Evolutionary conservation across 2,888 invertebrate genomes (phyloP).

Genomic region (Ormyrus rosae): DNA sequence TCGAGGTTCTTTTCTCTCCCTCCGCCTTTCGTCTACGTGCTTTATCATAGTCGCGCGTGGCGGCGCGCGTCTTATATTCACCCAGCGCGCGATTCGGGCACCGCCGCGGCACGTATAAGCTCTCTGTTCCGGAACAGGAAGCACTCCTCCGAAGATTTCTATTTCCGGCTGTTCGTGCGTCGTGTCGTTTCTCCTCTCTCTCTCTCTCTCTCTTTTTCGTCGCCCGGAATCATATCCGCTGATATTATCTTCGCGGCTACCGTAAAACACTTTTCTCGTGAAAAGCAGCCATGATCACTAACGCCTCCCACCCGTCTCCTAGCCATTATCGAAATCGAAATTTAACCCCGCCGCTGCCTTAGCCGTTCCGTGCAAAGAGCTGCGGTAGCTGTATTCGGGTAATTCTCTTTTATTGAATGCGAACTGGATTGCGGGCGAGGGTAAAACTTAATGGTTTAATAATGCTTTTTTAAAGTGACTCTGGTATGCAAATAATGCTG

Average conservation of each 20-base stretch:
- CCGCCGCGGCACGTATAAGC: constrained; percentile 15
- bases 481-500: too few relatives aligned
- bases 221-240: neutral
- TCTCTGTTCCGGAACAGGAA: constrained; percentile 50
- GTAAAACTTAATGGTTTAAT: too few relatives aligned
- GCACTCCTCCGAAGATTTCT: constrained; percentile 46
- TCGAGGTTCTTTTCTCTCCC: neutral
- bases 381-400: too few relatives aligned
- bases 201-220: too few relatives aligned
- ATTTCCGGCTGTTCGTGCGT: constrained; percentile 40
- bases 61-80: constrained; percentile 21
- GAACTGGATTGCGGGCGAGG: too few relatives aligned
- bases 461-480: too few relatives aligned
- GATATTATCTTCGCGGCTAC: neutral
- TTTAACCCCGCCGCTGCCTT: neutral
- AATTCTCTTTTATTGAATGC: too few relatives aligned
- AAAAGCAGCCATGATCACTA: neutral
- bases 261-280: constrained; percentile 28
- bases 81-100: neutral
- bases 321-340: constrained; percentile 7
- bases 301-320: too few relatives aligned
- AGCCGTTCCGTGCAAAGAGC: too few relatives aligned
- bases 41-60: constrained; percentile 27
- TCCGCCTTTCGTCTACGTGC: constrained; percentile 25
- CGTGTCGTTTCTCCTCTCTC: neutral